Base-by-base conservation (phyloP, 2,888 invertebrate species). In the Euplexia lucipara region DNA sequence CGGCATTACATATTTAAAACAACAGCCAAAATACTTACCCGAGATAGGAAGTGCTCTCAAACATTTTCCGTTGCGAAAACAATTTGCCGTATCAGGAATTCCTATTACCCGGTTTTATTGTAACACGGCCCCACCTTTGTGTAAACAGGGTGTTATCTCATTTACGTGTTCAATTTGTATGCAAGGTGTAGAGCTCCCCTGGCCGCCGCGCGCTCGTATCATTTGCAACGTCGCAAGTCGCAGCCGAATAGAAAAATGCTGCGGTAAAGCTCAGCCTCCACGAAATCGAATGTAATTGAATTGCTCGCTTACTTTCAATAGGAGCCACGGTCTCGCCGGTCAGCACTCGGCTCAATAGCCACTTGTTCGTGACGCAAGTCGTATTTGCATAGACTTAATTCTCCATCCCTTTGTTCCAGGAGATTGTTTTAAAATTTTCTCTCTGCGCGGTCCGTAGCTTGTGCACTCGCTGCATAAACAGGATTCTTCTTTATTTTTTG, bases 141-240 rank as follows among this genome's bases (percentile, higher is more conserved):
- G 77, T 84, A 84, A 86, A 87, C 84, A 82, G 80, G 78, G 81
- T 87, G 89, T 90, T 90, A 90, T 90, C 90, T 90, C 91, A 93
- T 93, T 93, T 92, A 90, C 91, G 86, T 85, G 85, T 89, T 85
- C 93, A 91, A 94, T 94, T 93, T 94, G 92, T 94, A 94, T 94
- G 93, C 93, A 93, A 85, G 88, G 86, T 85, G 87, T 87, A 91
- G 83, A 81, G 86, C 85, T 92, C 92, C 92, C 93, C 78, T 82
- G 90, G 87, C 85, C 84, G 73, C 76, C 68, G 57, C 80, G 67
- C 63, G 62, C 65, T 69, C 72, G 73, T 75, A 76, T 78, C 79
- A 81, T 82, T 83, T 75, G 61, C 70, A 72, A 56, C 65, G 49
- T 42, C 69, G 41, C 65, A 35, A 56, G 57, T 70, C 70, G 71